Conservation (phyloP, 1,140 invertebrate genomes). For the Drosophila orena region DNA sequence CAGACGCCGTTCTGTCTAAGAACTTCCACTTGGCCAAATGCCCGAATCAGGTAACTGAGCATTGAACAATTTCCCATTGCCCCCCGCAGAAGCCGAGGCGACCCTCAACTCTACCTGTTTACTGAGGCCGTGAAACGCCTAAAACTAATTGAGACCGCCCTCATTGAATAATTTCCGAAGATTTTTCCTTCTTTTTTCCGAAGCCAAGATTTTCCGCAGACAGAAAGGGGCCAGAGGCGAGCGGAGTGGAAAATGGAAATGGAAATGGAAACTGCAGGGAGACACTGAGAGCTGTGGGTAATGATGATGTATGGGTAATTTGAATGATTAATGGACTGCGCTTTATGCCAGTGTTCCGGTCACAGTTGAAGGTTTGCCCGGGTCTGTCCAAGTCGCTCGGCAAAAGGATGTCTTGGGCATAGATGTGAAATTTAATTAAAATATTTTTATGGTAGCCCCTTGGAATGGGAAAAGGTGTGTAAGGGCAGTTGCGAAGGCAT, state of each 20-base stretch:
- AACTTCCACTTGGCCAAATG: slow-evolving; percentile 67
- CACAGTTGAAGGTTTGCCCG: slow-evolving; percentile 41
- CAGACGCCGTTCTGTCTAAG: slow-evolving; percentile 63
- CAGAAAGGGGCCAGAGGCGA: slow-evolving; percentile 58
- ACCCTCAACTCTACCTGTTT: slow-evolving; percentile 54
- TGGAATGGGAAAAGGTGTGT: slow-evolving; percentile 37
- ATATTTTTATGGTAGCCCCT: slow-evolving; percentile 75
- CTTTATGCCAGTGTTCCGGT: slow-evolving; percentile 74
- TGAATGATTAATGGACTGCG: slow-evolving; percentile 78
- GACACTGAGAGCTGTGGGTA: slow-evolving; percentile 55
- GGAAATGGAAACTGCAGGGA: slow-evolving; percentile 3
- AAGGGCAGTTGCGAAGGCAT: slow-evolving; percentile 42
- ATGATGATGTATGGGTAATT: slow-evolving; percentile 83
- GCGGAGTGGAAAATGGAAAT: neutral
- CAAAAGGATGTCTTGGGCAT: slow-evolving; percentile 65
- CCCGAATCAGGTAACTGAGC: slow-evolving; percentile 60
- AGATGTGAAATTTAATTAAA: slow-evolving; percentile 79
- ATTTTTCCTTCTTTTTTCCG: slow-evolving; percentile 51
- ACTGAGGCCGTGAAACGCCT: slow-evolving; percentile 57
- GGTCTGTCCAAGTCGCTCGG: slow-evolving; percentile 22
- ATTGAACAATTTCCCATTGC: slow-evolving; percentile 26
- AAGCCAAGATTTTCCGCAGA: slow-evolving; percentile 45
- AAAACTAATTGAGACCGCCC: slow-evolving; percentile 83
- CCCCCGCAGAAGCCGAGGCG: slow-evolving; percentile 18
- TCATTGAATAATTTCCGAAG: slow-evolving; percentile 79